phyloP scores from a whole-genome alignment of 2,888 invertebrate genomes.

The Drosophila subsilvestris region DNA sequence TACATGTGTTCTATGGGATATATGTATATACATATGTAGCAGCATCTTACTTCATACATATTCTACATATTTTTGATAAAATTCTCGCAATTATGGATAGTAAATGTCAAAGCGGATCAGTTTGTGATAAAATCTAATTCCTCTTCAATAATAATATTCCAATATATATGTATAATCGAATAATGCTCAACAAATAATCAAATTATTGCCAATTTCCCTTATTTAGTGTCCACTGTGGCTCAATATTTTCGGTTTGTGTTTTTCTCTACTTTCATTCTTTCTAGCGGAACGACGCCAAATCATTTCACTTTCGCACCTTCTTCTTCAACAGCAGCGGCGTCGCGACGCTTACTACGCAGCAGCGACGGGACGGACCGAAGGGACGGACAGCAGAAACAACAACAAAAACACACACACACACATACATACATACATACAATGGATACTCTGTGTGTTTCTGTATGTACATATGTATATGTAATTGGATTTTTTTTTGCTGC shows the following conservation, averaged over 20 bases:
- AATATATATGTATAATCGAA: neutral
- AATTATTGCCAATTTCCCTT: neutral
- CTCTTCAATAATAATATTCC: too few species aligned
- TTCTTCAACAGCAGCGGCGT: conserved; percentile 45
- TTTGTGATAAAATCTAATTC: neutral
- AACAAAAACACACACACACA: conserved; percentile 29
- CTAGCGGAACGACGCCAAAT: conserved; percentile 36
- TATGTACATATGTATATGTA: conserved; percentile 24
- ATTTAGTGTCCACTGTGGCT: conserved; percentile 23
- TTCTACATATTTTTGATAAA: too few species aligned
- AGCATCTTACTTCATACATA: too few species aligned
- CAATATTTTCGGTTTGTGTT: conserved; percentile 43
- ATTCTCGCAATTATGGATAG: too few species aligned
- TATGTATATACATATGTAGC: too few species aligned
- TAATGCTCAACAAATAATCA: neutral
- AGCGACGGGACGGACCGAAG: conserved; percentile 19
- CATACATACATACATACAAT: conserved; percentile 17
- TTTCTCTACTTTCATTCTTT: conserved; percentile 32
- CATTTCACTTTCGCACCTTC: conserved; percentile 73
- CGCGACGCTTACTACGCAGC: conserved; percentile 45
- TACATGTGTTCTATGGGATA: too few species aligned
- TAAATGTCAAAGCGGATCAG: neutral
- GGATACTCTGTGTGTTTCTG: conserved; percentile 9
- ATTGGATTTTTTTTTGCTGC: conserved; percentile 45
- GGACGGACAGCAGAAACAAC: conserved; percentile 32